Evolutionary conservation across 1,140 invertebrate genomes (phyloP).

Genomic region (Lamellibrachia luymesi): DNA sequence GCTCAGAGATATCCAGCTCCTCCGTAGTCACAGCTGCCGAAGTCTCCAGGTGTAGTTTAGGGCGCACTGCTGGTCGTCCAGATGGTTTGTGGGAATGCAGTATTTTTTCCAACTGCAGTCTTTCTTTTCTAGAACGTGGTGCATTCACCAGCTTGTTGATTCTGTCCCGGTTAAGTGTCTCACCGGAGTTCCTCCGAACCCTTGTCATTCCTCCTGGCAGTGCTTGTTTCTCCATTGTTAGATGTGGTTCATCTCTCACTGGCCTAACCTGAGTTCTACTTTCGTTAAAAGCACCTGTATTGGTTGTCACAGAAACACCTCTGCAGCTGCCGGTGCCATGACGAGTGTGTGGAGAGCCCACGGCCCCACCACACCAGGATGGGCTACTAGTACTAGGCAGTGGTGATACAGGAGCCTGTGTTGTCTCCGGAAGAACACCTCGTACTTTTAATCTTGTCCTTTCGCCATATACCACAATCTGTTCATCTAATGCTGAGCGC

Average conservation of each 20-base stretch:
- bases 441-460: neutral
- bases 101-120: slow-evolving; percentile 4
- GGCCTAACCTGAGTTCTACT: neutral
- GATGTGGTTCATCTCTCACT: neutral
- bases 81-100: slow-evolving; percentile 1
- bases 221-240: neutral
- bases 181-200: neutral
- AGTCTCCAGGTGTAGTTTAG: neutral
- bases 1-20: neutral
- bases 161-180: neutral
- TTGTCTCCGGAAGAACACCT: neutral
- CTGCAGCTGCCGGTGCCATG: neutral
- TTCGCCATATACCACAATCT: neutral
- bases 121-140: slow-evolving; percentile 5
- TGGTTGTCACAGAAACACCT: neutral
- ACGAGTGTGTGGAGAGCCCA: neutral
- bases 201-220: neutral
- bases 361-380: neutral
- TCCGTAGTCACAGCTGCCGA: neutral
- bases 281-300: neutral
- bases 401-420: neutral
- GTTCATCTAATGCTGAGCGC: neutral
- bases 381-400: neutral
- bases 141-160: neutral
- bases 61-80: neutral